These are phyloP conservation scores for Buceros bicornis DNA, from an alignment of 2,797 vertebrate genomes.

Conservation along the genomic window DNA sequence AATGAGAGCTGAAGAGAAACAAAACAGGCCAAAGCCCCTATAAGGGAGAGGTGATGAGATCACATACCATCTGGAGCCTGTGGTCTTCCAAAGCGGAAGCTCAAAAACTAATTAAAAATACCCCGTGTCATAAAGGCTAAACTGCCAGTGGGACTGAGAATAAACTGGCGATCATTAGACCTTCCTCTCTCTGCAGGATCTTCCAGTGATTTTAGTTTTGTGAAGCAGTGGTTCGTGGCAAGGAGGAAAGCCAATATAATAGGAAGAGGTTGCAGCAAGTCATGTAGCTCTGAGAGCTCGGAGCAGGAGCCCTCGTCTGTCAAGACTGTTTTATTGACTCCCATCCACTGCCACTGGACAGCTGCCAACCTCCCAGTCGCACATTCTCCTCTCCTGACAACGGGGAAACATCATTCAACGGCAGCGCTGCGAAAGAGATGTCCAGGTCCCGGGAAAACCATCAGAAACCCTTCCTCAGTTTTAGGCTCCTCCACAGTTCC, in stretches of 20 bases:
- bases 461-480: background rate
- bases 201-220: background rate
- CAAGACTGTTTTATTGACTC: background rate
- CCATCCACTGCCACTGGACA: background rate
- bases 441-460: background rate
- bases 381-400: background rate
- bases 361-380: background rate
- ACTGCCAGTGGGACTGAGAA: conserved; percentile 13
- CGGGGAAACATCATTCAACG: background rate
- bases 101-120: conserved; percentile 46
- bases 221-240: conserved; percentile 22
- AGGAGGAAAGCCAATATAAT: background rate
- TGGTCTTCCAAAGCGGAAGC: conserved; percentile 44
- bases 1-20: background rate
- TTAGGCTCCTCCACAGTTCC: background rate
- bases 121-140: background rate
- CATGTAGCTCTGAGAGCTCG: background rate
- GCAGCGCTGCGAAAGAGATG: background rate
- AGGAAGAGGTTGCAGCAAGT: background rate
- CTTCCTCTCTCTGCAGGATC: background rate
- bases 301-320: background rate
- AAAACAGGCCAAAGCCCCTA: background rate
- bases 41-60: conserved; percentile 23
- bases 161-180: conserved; percentile 1
- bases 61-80: conserved; percentile 45